These are phyloP conservation scores for Oryzias celebensis DNA, from an alignment of 2,113 vertebrate genomes.

Conservation along the genomic window DNA sequence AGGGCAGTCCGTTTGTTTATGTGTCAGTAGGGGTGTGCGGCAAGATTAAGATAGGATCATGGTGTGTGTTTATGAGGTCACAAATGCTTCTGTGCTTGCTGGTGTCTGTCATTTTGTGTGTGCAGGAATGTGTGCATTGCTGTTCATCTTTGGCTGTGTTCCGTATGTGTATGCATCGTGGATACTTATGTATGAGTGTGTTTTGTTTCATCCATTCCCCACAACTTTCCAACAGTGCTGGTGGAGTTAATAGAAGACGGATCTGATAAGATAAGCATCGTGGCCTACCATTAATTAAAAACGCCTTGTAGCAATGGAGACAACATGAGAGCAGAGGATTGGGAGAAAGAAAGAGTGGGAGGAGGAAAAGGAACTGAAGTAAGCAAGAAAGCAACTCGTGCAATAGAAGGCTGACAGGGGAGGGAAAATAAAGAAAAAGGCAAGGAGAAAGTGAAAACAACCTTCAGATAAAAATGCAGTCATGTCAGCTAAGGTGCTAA, in stretches of 20 bases:
- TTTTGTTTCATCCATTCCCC: slow-evolving; percentile 48
- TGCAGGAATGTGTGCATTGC: slow-evolving; percentile 9
- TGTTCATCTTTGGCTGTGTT: slow-evolving; percentile 10
- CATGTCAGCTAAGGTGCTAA: slow-evolving; percentile 58
- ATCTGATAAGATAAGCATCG: slow-evolving; percentile 79
- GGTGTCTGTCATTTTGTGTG: slow-evolving; percentile 5
- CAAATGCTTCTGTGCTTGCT: slow-evolving; percentile 33
- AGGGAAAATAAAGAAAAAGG: slow-evolving; percentile 5
- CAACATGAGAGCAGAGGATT: slow-evolving; percentile 22
- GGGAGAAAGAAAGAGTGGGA: slow-evolving; percentile 17
- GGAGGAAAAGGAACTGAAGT: slow-evolving; percentile 3
- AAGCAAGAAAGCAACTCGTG: slow-evolving; percentile 12
- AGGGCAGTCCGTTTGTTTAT: slow-evolving; percentile 55
- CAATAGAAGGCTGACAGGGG: slow-evolving; percentile 20
- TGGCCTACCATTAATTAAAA: slow-evolving; percentile 77
- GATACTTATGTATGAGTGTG: slow-evolving; percentile 14
- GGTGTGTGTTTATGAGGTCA: slow-evolving; percentile 42
- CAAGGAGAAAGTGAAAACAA: slow-evolving; percentile 32
- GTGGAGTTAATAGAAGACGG: slow-evolving; percentile 69
- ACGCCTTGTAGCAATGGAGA: slow-evolving; percentile 50
- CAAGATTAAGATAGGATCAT: slow-evolving; percentile 58
- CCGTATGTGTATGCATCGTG: not conserved
- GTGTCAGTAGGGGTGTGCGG: slow-evolving; percentile 37
- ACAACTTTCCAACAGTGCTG: slow-evolving; percentile 55
- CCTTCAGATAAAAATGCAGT: slow-evolving; percentile 50